Conservation (phyloP, 2,113 vertebrate genomes). For the Fulica atra region DNA sequence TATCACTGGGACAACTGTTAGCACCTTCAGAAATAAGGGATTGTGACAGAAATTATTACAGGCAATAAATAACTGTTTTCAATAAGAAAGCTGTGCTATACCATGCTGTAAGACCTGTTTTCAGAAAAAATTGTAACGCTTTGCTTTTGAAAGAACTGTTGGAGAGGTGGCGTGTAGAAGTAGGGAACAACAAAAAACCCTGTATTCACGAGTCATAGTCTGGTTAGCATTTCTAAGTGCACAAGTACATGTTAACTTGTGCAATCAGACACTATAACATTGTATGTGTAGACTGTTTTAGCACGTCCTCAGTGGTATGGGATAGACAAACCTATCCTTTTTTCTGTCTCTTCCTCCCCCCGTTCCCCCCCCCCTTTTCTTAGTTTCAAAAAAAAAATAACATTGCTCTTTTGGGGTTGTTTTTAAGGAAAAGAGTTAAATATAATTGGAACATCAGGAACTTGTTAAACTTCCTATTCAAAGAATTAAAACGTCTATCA, state of each 20-base stretch:
- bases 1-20: not conserved
- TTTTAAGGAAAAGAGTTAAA: not conserved
- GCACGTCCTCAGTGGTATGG: not conserved
- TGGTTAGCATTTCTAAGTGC: not conserved
- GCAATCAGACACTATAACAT: not conserved
- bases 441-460: not conserved
- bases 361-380: too few relatives aligned
- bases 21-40: not conserved
- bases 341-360: too few relatives aligned
- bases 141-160: not conserved
- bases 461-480: not conserved
- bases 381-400: not conserved
- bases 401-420: not conserved
- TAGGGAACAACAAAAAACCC: not conserved
- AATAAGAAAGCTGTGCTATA: not conserved
- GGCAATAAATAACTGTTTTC: not conserved
- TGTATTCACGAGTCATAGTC: not conserved
- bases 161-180: not conserved
- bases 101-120: not conserved
- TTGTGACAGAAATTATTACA: not conserved
- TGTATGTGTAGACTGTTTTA: not conserved
- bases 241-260: not conserved
- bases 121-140: not conserved
- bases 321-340: not conserved
- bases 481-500: not conserved